Evolutionary conservation across 2,797 vertebrate genomes (phyloP), one percentile per base, ranked within the genome.

Genomic region (Lindbergichthys nudifrons): DNA sequence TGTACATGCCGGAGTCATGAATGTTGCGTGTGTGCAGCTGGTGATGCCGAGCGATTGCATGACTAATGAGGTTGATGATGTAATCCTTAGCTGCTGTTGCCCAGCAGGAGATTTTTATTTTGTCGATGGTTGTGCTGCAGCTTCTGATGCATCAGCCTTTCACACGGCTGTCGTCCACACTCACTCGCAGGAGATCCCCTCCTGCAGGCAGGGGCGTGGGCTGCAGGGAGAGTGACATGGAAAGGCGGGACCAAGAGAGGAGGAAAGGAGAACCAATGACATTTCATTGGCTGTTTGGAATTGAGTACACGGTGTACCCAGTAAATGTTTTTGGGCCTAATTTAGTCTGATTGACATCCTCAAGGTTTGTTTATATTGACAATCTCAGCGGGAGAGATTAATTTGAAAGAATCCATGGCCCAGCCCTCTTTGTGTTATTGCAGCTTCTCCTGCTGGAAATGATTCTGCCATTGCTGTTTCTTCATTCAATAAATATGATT

Each of bases 221-320:
- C 59, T 70, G 58, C 18, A n/a, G 52, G 14, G 30, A 59, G 70
- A n/a, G 69, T 67, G 71, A 51, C 57, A 50, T 6, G 21, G 42
- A 57, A 21, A 77, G 80, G 82, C 26, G 66, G 84, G 79, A 19
- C 65, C 21, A 56, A 65, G 67, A 74, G 1, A 1, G 73, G 21
- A 65, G 46, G 36, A 61, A 52, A 65, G 59, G 41, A 21, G 52
- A 4, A 3, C 9, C 39, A 45, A 5, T 15, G 4, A 50, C 15
- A 36, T 88, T 52, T 88, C 78, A 91, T 92, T 93, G 90, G 91
- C 62, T 79, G 70, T 26, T 57, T 18, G 15, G 3, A 4, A 14
- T 15, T 63, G 45, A 75, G 88, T 60, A 85, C 89, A 87, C 13
- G 0, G 10, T 87, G 88, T 92, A 67, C 85, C 63, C 36, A 46